phyloP scores from a whole-genome alignment of 2,888 invertebrate genomes.

The Hyles lineata region DNA sequence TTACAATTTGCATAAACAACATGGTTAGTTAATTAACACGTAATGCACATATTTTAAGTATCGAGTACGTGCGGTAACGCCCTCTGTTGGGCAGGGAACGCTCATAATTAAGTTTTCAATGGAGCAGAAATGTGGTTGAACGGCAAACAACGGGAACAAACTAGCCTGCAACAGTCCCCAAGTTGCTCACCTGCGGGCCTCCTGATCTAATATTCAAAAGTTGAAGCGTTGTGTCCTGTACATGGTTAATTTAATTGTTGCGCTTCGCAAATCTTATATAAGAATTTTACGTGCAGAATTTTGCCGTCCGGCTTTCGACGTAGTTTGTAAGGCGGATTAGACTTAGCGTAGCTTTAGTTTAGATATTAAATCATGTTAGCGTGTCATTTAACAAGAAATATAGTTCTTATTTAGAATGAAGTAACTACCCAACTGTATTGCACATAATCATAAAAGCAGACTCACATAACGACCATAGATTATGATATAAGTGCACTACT shows the following conservation, averaged over 20 bases:
- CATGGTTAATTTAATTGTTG: constrained; percentile 39
- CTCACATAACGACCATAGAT: too few species aligned
- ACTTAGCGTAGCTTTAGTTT: background rate
- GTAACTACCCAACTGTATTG: background rate
- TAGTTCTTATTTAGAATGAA: too few species aligned
- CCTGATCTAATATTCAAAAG: constrained; percentile 60
- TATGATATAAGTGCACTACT: background rate
- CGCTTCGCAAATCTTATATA: background rate
- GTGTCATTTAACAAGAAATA: too few species aligned
- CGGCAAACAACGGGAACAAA: constrained; percentile 60
- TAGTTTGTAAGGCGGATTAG: background rate
- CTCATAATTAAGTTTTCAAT: constrained; percentile 74
- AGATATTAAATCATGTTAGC: too few species aligned
- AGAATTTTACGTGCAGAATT: constrained; percentile 3
- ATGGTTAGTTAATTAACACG: background rate
- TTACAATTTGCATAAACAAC: background rate
- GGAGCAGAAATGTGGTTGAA: constrained; percentile 49
- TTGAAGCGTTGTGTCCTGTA: constrained; percentile 36
- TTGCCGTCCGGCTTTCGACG: background rate
- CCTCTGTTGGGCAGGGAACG: constrained; percentile 35
- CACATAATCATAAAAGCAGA: too few species aligned
- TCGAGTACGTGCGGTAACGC: constrained; percentile 2
- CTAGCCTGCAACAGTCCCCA: constrained; percentile 48
- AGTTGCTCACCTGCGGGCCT: constrained; percentile 41
- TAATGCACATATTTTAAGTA: background rate